Evolutionary conservation across 2,888 invertebrate genomes (phyloP), one percentile per base, ranked within the genome.

Genomic region (Neoitamus cyanurus): DNA sequence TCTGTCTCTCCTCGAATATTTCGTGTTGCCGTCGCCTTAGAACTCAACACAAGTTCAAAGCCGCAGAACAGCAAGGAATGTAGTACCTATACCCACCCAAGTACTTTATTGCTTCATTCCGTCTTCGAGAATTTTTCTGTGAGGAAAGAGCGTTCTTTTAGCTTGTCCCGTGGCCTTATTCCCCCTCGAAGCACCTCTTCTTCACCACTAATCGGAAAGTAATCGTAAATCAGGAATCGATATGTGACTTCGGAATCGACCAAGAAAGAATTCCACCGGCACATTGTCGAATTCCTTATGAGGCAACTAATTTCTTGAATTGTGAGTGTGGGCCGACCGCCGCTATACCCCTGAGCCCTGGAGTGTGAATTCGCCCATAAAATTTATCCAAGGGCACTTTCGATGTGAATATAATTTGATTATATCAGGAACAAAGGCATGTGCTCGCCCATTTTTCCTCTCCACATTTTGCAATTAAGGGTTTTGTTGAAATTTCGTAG

Each of bases 201-300:
- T 34, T 80, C 58, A 4, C 46, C 77, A n/a, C 34, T 58, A 80
- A 80, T 80, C 78, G 78, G 58, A 80, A 80, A 58, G 31, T 34
- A 80, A 80, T 80, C 58, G 78, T 58, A 58, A 80, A 80, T 80
- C 78, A 80, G 78, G 34, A 58, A 80, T 80, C 78, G 78, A 80
- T 80, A 80, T 80, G 78, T 80, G 78, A 80, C 34, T 58, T 58
- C 58, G 34, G 78, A 80, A 34, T 31, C 58, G 78, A 80, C 20
- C 58, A n/a, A 30, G 31, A 58, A n/a, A 58, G 58, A 58, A 80
- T 34, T 80, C 78, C 78, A 30, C 48, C 28, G 58, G 20, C 78
- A 58, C 78, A 80, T 34, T 58, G 34, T 80, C 58, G 58, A 37
- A 80, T 80, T 80, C 58, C 34, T 80, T 80, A 80, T 20, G 58